These are phyloP conservation scores for Anorthoa munda DNA, from an alignment of 2,888 invertebrate species.

Conservation along the genomic window DNA sequence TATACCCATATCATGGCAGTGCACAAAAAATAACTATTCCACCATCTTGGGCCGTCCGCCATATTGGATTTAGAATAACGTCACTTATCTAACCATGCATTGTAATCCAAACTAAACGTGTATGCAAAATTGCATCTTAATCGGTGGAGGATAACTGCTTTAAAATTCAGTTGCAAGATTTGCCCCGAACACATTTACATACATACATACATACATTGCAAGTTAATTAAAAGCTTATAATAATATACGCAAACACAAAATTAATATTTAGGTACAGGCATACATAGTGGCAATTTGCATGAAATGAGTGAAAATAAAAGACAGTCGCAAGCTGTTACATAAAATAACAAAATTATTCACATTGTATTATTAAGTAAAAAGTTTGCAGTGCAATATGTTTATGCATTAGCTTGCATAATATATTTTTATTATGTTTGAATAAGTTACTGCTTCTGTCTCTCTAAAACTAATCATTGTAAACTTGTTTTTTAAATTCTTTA, in stretches of 20 bases:
- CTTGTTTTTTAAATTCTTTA: neutral
- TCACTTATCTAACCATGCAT: no score
- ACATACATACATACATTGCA: no score
- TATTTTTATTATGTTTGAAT: conserved; percentile 13
- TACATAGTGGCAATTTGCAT: conserved; percentile 10
- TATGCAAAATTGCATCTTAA: no score
- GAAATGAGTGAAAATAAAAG: conserved; percentile 34
- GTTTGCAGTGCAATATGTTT: conserved; percentile 32
- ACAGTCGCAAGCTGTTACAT: conserved; percentile 9
- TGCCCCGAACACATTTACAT: no score
- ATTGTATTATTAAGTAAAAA: conserved; percentile 16
- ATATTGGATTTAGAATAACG: no score
- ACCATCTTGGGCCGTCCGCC: no score
- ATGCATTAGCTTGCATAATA: conserved; percentile 48
- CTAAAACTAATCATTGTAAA: conserved; percentile 5
- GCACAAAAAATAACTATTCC: no score
- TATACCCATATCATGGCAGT: no score
- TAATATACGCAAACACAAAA: neutral
- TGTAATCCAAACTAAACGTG: no score
- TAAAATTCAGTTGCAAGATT: no score
- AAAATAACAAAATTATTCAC: conserved; percentile 20
- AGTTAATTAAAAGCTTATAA: no score
- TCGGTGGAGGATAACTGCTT: no score
- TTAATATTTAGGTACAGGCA: neutral
- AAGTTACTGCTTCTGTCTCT: conserved; percentile 8